These are phyloP conservation scores for Cervus canadensis DNA, from an alignment of 2,113 vertebrate species.

Conservation along the genomic window DNA sequence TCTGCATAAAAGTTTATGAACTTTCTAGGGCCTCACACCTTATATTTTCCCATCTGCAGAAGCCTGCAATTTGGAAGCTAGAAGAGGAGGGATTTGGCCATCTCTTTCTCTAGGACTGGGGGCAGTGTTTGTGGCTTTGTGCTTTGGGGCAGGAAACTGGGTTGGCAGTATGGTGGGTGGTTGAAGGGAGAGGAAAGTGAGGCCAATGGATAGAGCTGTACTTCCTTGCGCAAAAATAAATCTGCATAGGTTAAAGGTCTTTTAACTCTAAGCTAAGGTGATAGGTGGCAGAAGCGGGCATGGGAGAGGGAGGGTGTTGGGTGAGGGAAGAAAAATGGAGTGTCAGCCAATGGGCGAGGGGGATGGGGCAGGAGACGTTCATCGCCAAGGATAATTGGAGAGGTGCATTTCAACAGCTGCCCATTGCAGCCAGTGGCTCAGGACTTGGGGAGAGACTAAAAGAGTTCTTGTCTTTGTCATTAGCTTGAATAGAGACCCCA, in stretches of 20 bases:
- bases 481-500: background rate
- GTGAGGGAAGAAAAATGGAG: slow-evolving; percentile 47
- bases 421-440: background rate
- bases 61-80: slow-evolving; percentile 9
- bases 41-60: slow-evolving; percentile 69
- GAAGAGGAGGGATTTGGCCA: background rate
- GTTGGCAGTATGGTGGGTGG: background rate
- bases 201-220: background rate
- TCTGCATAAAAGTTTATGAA: slow-evolving; percentile 73
- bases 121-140: slow-evolving; percentile 51
- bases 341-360: background rate
- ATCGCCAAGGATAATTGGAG: background rate
- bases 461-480: background rate
- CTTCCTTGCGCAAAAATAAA: slow-evolving; percentile 23
- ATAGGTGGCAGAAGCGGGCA: background rate
- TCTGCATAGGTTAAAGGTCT: background rate
- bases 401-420: background rate
- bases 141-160: background rate
- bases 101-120: background rate
- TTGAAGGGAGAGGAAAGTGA: background rate
- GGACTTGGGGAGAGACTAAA: background rate
- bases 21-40: slow-evolving; percentile 69
- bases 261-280: slow-evolving; percentile 24
- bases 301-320: background rate
- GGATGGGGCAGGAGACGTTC: background rate